Base-by-base conservation (phyloP, 2,888 invertebrate species). In the Ypsolopha sequella region DNA sequence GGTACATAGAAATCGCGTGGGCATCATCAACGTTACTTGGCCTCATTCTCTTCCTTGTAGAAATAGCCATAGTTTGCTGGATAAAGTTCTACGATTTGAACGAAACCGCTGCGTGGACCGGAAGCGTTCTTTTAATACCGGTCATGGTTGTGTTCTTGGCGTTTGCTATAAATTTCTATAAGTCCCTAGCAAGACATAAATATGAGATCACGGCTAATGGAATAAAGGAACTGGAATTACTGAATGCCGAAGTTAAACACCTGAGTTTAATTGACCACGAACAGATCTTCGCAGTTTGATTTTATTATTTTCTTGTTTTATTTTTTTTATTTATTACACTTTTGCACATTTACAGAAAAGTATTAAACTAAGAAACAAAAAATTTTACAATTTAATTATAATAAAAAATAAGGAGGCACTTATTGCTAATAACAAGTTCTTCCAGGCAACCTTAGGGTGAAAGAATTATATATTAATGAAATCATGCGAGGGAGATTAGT, bases 1-100 rank as follows among this genome's bases (percentile, higher is more conserved):
- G 95, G 95, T 96, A 97, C 76, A 98, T 99, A 51, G 98, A 98
- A 78, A 93, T 96, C 38, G 98, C 99, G 0, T 99, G 99, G 99
- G 95, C 96, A 0, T 98, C 98, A 72, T 98, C 98, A 0, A 99
- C 99, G 0, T 88, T 98, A 0, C 88, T 98, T 39, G 98, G 99
- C 0, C 91, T 99, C 6, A 90, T 99, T 50, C 82, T 99, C 46
- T 99, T 99, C 77, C 89, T 99, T 33, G 91, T 96, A 50, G 98
- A 99, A 85, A 97, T 99, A 59, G 97, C 96, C 6, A 95, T 99
- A 58, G 88, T 99, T 1, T 97, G 97, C 75, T 99, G 98, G 96
- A 95, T 99, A 6, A 98, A 98, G 72, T 99, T 99, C 80, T 95
- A 94, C 66, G 94, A 94, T 62, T 87, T 94, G 51, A 94, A 94